Conservation (phyloP, 1,140 invertebrate genomes). For the Galleria mellonella region DNA sequence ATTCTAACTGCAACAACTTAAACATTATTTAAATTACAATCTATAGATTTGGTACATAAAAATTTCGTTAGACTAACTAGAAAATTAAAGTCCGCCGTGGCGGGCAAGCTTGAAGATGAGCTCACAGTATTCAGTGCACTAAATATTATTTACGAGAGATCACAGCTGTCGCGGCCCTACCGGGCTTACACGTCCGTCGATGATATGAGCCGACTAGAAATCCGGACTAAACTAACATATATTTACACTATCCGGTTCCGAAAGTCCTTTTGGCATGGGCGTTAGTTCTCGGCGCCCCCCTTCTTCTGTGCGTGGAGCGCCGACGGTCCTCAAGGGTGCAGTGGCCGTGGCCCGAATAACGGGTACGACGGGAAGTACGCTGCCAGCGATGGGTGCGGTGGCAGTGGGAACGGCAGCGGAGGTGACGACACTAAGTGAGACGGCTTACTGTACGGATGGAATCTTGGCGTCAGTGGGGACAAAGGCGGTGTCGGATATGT, state of each 20-base stretch:
- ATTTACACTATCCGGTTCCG: conserved; percentile 60
- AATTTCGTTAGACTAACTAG: conserved; percentile 68
- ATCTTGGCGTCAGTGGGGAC: conserved; percentile 85
- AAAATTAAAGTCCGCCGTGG: conserved; percentile 46
- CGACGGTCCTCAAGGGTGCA: conserved; percentile 76
- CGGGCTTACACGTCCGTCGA: conserved; percentile 46
- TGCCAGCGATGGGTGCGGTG: conserved; percentile 79
- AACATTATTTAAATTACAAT: conserved; percentile 58
- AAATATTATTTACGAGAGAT: conserved; percentile 66
- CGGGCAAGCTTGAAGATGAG: conserved; percentile 38
- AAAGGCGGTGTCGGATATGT: conserved; percentile 92
- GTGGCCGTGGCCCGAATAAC: conserved; percentile 86
- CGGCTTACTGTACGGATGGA: conserved; percentile 91
- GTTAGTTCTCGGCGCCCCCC: conserved; percentile 72
- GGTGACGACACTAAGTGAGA: conserved; percentile 76
- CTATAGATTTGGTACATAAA: conserved; percentile 71
- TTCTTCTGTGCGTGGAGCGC: conserved; percentile 71
- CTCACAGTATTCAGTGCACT: conserved; percentile 50
- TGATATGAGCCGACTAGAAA: conserved; percentile 68
- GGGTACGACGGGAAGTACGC: conserved; percentile 91
- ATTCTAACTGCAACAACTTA: conserved; percentile 66
- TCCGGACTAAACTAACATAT: conserved; percentile 53
- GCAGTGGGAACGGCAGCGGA: conserved; percentile 78
- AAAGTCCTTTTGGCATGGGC: conserved; percentile 65
- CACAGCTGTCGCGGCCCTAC: conserved; percentile 64